These are phyloP conservation scores for Eleutherodactylus coqui DNA, from an alignment of 2,797 vertebrate genomes.

Conservation along the genomic window DNA sequence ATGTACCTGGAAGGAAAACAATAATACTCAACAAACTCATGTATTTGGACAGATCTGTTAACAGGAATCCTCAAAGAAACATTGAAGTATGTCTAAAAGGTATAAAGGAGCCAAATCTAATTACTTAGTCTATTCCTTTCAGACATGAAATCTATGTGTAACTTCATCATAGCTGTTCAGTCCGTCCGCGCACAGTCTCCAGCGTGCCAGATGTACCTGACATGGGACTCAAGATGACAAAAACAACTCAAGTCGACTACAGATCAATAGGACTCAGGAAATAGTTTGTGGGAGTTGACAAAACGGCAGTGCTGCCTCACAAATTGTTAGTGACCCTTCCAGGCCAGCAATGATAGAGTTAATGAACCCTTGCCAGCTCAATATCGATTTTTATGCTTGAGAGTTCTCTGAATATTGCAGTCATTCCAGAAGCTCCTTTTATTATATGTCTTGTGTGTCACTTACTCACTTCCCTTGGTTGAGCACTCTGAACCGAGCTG, in stretches of 20 bases:
- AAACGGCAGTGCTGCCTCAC: constrained; percentile 31
- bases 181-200: neutral
- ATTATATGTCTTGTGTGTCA: constrained; percentile 55
- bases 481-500: constrained; percentile 21
- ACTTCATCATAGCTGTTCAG: neutral
- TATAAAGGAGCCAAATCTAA: neutral
- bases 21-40: neutral
- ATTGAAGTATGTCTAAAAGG: neutral
- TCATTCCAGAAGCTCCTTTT: constrained; percentile 41
- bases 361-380: constrained; percentile 36
- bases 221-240: constrained; percentile 32
- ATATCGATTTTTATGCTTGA: constrained; percentile 54
- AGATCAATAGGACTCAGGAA: constrained; percentile 51
- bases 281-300: constrained; percentile 39
- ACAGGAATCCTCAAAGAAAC: neutral
- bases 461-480: constrained; percentile 51
- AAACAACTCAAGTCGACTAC: constrained; percentile 25
- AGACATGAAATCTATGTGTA: neutral
- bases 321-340: constrained; percentile 54
- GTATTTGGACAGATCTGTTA: neutral
- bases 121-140: neutral
- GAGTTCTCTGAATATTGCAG: constrained; percentile 51
- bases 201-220: constrained; percentile 7
- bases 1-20: too few species aligned
- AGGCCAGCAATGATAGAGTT: constrained; percentile 51